phyloP scores from a whole-genome alignment of 2,113 vertebrate species.

The Albula glossodonta region DNA sequence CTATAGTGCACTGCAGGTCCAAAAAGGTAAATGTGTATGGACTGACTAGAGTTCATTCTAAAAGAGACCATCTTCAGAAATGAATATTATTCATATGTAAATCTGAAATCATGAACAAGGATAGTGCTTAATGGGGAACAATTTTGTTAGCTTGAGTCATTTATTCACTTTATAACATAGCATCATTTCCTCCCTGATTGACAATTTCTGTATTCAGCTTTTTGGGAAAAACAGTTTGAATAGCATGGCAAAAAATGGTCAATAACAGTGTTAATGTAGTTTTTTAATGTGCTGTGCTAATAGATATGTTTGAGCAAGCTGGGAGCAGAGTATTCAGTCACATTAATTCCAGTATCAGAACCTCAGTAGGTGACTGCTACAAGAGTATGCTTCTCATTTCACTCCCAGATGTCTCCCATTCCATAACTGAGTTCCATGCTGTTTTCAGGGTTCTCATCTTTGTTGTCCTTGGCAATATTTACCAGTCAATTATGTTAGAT shows the following conservation, averaged over 20 bases:
- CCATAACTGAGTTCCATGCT: not conserved
- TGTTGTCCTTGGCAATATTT: not conserved
- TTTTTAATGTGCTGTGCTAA: not conserved
- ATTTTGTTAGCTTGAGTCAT: no score
- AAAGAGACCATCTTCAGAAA: no score
- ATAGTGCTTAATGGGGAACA: no score
- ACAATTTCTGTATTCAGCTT: not conserved
- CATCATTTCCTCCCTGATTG: not conserved
- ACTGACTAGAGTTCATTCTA: no score
- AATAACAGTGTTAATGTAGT: no score
- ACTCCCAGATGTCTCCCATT: not conserved
- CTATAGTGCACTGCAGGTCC: no score
- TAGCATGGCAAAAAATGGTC: no score
- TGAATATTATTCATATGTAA: no score
- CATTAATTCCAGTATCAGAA: not conserved
- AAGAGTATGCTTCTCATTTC: not conserved
- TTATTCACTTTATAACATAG: no score
- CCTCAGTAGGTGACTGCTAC: not conserved
- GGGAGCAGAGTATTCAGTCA: not conserved
- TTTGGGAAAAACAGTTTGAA: not conserved
- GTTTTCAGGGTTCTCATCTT: not conserved
- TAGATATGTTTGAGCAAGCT: not conserved
- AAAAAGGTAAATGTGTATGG: no score
- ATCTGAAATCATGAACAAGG: no score
- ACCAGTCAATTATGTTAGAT: conserved; percentile 27